Conservation (phyloP, 2,797 vertebrate genomes). For the Notoglanidium macrostoma region DNA sequence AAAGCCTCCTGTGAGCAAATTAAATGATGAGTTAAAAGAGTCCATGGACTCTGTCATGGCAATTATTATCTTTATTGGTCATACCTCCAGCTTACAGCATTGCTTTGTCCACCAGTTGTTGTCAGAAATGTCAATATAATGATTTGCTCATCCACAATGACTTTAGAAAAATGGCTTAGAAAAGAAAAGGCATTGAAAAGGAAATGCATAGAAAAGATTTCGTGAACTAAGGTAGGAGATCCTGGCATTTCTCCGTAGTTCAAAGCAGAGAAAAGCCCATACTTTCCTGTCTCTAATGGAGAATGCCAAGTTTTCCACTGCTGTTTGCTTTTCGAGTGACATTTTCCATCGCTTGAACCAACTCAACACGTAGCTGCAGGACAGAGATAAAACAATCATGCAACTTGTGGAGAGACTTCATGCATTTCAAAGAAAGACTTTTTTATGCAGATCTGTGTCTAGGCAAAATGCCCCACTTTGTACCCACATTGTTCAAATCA, state of each 20-base stretch:
- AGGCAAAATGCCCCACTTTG: not conserved
- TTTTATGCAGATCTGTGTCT: not conserved
- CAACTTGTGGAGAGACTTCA: too few species aligned
- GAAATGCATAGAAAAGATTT: not conserved
- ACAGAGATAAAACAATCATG: too few species aligned
- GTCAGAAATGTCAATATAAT: too few species aligned
- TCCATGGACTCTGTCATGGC: too few species aligned
- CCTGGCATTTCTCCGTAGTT: not conserved
- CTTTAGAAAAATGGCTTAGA: not conserved
- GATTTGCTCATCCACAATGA: not conserved
- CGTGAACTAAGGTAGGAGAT: not conserved
- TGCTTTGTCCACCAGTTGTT: too few species aligned
- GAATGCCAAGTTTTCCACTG: not conserved
- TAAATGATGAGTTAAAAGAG: too few species aligned
- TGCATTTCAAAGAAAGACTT: not conserved
- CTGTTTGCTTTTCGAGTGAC: not conserved
- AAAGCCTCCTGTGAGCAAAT: too few species aligned
- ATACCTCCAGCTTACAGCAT: too few species aligned
- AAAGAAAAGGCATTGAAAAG: not conserved
- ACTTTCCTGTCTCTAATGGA: not conserved
- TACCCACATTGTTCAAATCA: not conserved
- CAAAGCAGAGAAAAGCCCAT: not conserved
- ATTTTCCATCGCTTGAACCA: not conserved
- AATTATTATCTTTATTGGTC: too few species aligned
- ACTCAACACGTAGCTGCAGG: not conserved